Evolutionary conservation across 2,113 vertebrate species (phyloP).

Genomic region (Platycercus adscitus): DNA sequence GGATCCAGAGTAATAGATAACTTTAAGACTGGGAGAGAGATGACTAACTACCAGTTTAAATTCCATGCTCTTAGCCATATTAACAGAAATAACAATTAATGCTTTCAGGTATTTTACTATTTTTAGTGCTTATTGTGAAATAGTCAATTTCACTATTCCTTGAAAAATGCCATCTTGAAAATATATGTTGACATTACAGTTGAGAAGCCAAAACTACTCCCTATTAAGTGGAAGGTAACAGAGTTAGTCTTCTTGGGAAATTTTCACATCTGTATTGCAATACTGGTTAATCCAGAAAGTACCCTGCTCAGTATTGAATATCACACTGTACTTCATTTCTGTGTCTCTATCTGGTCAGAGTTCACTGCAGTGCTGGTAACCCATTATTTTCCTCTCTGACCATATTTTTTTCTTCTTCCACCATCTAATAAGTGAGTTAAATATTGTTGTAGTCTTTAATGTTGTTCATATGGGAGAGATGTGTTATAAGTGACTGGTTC

Average conservation of each 20-base stretch:
- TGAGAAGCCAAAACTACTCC: neutral
- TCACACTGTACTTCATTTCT: neutral
- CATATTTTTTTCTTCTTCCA: neutral
- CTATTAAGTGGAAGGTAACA: neutral
- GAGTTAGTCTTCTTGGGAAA: neutral
- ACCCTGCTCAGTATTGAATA: neutral
- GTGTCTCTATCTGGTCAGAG: neutral
- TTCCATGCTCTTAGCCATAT: neutral
- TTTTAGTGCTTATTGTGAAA: neutral
- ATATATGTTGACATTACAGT: neutral
- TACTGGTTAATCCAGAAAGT: neutral
- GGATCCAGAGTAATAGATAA: neutral
- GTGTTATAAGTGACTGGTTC: neutral
- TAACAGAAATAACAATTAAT: neutral
- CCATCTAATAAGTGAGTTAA: neutral
- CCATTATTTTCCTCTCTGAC: neutral
- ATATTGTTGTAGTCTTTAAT: neutral
- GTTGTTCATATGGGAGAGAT: neutral
- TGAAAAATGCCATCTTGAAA: neutral
- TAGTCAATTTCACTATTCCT: neutral
- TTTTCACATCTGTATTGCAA: neutral
- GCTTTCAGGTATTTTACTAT: rapidly evolving
- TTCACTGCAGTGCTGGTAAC: neutral
- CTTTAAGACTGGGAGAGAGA: neutral
- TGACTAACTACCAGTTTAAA: neutral